Base-by-base conservation (phyloP, 2,113 vertebrate genomes). In the Nesoenas mayeri region DNA sequence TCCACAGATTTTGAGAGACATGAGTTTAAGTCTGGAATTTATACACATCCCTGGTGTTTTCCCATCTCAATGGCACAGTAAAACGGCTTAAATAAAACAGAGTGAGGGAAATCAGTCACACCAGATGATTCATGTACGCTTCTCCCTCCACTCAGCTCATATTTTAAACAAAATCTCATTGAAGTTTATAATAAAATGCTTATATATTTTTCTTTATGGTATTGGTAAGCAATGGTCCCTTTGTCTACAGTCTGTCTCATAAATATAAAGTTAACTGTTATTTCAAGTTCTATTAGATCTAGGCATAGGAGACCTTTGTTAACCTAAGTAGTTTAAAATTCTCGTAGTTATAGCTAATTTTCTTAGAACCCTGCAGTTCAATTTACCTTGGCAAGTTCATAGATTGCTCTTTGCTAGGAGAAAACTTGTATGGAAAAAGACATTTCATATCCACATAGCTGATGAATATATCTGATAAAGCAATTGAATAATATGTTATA, bases 101-200 rank as follows among this genome's bases (percentile, higher is more conserved):
- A 85, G 47, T 53, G 50, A 65, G 51, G 77, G 20, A 88, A 92
- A 77, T 88, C 67, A 91, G 38, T 42, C 77, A 66, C 71, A 81
- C 71, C 91, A 96, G 90, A 93, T 97, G 95, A 97, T 97, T 97
- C 90, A 97, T 97, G 62, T 95, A 88, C 81, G 42, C 74, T 73
- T 95, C 90, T 95, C 84, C 71, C 79, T 92, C 81, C 86, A 89
- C 90, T 97, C 91, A 94, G 72, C 58, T 93, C 26, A 7, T 95
- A 89, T 94, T 96, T 97, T 95, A 96, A 97, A 96, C 94, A 96
- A 89, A 69, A 93, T 93, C 51, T 85, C 62, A 90, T 58, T 97
- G 96, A 96, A 81, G 72, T 91, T 94, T 84, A 91, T 92, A 95
- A 93, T 89, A 54, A 91, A 96, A 86, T 88, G 51, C 48, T 92